Percentiles rank a stretch among this genome's conserved stretches.
Conservation (phyloP, 1,140 invertebrate genomes). For the Nixonia krombeini region DNA sequence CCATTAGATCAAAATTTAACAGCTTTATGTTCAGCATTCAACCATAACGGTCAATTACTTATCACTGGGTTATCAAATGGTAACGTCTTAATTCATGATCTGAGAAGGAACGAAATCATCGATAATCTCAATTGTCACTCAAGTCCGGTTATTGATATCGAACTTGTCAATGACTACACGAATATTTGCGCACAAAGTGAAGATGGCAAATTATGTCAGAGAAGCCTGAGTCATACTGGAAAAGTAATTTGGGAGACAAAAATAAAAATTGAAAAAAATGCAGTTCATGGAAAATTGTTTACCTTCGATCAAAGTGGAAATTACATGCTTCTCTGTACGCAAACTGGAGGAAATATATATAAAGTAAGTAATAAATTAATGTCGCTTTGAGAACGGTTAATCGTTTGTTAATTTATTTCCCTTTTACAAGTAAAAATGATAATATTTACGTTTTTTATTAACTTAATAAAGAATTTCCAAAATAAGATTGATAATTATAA, state of each 20-base stretch:
- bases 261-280: slow-evolving; percentile 67
- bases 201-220: slow-evolving; percentile 74
- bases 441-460: no score
- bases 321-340: slow-evolving; percentile 75
- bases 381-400: no score
- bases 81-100: slow-evolving; percentile 74
- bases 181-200: slow-evolving; percentile 74
- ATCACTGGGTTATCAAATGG: slow-evolving; percentile 77
- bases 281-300: slow-evolving; percentile 71
- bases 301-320: slow-evolving; percentile 75
- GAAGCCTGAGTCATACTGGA: slow-evolving; percentile 73
- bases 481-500: no score
- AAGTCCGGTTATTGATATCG: slow-evolving; percentile 73
- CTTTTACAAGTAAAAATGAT: no score
- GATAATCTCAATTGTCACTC: slow-evolving; percentile 72
- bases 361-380: slow-evolving; percentile 74
- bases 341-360: slow-evolving; percentile 75
- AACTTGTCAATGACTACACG: slow-evolving; percentile 74
- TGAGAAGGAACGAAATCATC: slow-evolving; percentile 75
- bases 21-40: slow-evolving; percentile 75
- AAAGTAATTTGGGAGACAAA: slow-evolving; percentile 70
- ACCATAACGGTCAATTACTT: slow-evolving; percentile 79
- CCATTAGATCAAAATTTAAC: slow-evolving; percentile 63
- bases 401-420: no score
- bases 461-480: no score